These are phyloP conservation scores for Tetramorium simillimum DNA, from an alignment of 1,140 invertebrate genomes.

Conservation along the genomic window DNA sequence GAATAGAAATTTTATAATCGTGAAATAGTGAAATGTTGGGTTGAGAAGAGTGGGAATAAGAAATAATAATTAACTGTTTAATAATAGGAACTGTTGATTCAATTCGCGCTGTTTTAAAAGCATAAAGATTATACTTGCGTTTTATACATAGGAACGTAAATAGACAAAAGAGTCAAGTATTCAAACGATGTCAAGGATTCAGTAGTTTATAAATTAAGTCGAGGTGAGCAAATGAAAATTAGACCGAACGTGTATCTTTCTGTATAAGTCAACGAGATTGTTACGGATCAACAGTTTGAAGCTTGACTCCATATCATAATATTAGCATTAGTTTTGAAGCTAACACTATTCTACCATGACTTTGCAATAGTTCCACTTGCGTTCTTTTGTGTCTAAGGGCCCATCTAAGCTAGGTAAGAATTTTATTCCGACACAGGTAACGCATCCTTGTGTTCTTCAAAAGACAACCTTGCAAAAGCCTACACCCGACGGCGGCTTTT, in stretches of 20 bases:
- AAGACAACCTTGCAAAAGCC: slow-evolving; percentile 61
- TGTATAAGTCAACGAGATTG: background rate
- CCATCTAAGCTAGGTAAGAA: slow-evolving; percentile 70
- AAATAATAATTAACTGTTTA: no score
- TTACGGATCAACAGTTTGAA: background rate
- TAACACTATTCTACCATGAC: background rate
- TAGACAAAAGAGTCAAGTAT: background rate
- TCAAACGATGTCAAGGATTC: background rate
- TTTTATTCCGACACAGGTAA: slow-evolving; percentile 75
- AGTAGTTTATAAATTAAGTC: background rate
- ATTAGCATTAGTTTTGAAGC: background rate
- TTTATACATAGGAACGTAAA: background rate
- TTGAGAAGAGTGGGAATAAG: no score
- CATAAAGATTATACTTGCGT: background rate
- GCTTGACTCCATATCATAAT: background rate
- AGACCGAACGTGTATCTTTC: background rate
- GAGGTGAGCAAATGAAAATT: background rate
- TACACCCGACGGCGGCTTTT: slow-evolving; percentile 63
- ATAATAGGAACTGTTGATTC: background rate
- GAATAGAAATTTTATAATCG: background rate
- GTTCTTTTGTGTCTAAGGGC: slow-evolving; percentile 44
- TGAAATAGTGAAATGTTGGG: background rate
- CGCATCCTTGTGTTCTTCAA: slow-evolving; percentile 40
- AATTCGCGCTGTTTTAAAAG: background rate
- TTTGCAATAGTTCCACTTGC: slow-evolving; percentile 45